phyloP scores from a whole-genome alignment of 2,113 vertebrate species.

The Bubo blakistoni region DNA sequence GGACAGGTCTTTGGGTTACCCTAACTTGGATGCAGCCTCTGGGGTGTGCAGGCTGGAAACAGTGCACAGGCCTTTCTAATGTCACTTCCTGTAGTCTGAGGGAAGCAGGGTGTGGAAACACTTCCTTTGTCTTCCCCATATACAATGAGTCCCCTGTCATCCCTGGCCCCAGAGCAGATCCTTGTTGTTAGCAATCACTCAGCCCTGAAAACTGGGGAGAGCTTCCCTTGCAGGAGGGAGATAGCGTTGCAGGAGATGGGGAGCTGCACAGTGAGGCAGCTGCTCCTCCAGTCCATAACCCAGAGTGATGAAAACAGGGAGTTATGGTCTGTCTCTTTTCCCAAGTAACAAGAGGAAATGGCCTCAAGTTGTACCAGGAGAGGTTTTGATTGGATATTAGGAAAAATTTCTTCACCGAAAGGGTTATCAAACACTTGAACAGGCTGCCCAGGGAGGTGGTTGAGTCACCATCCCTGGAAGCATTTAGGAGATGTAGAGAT shows the following conservation, averaged over 20 bases:
- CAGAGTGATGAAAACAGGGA: neutral
- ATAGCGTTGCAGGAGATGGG: accelerated
- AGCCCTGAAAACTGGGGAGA: neutral
- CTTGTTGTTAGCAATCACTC: accelerated
- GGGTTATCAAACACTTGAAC: neutral
- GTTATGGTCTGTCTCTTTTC: neutral
- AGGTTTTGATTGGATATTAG: neutral
- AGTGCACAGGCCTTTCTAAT: neutral
- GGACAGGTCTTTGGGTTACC: neutral
- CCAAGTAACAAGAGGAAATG: neutral
- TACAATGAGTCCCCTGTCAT: neutral
- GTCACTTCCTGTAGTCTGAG: neutral
- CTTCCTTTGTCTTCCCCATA: neutral
- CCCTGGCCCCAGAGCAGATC: neutral
- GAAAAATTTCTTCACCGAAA: neutral
- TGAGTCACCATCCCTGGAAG: no score
- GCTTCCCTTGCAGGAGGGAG: neutral
- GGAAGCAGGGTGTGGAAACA: neutral
- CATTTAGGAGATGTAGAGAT: neutral
- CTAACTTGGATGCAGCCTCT: neutral
- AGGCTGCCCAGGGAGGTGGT: neutral
- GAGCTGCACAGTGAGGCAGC: neutral
- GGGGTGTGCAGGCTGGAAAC: neutral
- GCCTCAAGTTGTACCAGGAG: neutral
- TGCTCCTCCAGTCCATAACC: neutral